Evolutionary conservation across 2,113 vertebrate genomes (phyloP), one percentile per base, ranked within the genome.

Genomic region (Hippocampus zosterae): DNA sequence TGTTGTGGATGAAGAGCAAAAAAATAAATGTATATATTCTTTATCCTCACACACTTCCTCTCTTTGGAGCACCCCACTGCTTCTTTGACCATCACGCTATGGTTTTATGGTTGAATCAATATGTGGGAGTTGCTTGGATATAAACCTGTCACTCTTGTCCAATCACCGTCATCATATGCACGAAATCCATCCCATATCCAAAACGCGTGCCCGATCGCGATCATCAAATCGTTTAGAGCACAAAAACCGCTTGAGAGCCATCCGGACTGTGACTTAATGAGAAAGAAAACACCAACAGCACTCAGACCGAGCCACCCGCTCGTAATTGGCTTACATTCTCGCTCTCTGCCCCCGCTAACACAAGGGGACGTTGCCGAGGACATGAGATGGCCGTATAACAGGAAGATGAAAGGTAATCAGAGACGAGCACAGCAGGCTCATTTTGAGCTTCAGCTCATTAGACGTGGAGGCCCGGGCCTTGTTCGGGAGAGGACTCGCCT

Each of bases 211-310:
- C 10, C 19, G n/a, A 46, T 48, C 9, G 13, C 27, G 11, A 64
- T 44, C 40, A 64, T 64, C 40, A 23, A 64, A 65, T n/a, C 81
- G 76, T 85, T 85, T 75, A 73, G 37, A 29, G 55, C 42, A 21
- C 4, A 65, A 46, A 65, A 66, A 77, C 63, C 55, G 72, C 64
- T 78, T 41, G 68, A 83, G 78, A 76, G 64, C 68, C 73, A 41
- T 56, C 70, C 83, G 80, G 70, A 77, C 78, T 85, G 81, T 73
- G 83, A 85, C 77, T 83, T 87, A 84, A 84, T 87, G 80, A 82
- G 80, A 82, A 56, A 69, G 70, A 82, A 85, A 89, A 85, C 80
- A 81, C 76, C 82, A 83, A 81, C 77, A 83, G 6, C 76, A 81
- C 71, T 87, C 83, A 76, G 81, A 46, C 37, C 80, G 59, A 29